These are phyloP conservation scores for Dromococcyx pavoninus DNA, from an alignment of 2,797 vertebrate genomes.

Conservation along the genomic window DNA sequence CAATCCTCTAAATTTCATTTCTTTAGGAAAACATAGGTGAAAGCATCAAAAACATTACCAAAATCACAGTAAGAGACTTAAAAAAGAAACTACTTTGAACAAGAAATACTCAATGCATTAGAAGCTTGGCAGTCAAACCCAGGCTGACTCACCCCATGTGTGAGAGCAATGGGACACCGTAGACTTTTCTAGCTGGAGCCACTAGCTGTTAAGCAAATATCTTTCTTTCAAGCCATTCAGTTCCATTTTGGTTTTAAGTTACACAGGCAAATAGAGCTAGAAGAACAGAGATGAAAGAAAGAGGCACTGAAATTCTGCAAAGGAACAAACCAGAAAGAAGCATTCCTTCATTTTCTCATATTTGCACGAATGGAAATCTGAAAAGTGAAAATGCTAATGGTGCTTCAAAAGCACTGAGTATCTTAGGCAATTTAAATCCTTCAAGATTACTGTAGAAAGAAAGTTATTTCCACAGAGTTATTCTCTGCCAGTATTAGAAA, in stretches of 20 bases:
- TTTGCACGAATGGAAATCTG: not conserved
- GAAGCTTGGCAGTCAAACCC: not conserved
- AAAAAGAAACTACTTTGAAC: not conserved
- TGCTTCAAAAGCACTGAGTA: not conserved
- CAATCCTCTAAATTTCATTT: not conserved
- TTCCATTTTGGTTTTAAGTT: conserved; percentile 24
- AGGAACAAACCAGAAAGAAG: not conserved
- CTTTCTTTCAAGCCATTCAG: conserved; percentile 4
- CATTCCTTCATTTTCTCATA: not conserved
- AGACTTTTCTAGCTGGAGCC: not conserved
- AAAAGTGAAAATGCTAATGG: conserved; percentile 23
- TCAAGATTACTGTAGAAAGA: conserved; percentile 1
- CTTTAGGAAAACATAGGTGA: not conserved
- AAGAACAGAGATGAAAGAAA: conserved; percentile 7
- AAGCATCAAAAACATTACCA: not conserved
- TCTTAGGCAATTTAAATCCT: conserved; percentile 6
- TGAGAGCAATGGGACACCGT: not conserved
- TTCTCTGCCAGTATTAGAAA: conserved; percentile 27
- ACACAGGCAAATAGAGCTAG: not conserved
- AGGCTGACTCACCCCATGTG: not conserved
- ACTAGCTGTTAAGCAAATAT: conserved; percentile 22
- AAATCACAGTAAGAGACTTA: not conserved
- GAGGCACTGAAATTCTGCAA: not conserved
- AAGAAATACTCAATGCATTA: not conserved
- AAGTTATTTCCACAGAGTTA: conserved; percentile 15